These are phyloP conservation scores for Oryzias sinensis DNA, from an alignment of 2,797 vertebrate genomes.

Conservation along the genomic window DNA sequence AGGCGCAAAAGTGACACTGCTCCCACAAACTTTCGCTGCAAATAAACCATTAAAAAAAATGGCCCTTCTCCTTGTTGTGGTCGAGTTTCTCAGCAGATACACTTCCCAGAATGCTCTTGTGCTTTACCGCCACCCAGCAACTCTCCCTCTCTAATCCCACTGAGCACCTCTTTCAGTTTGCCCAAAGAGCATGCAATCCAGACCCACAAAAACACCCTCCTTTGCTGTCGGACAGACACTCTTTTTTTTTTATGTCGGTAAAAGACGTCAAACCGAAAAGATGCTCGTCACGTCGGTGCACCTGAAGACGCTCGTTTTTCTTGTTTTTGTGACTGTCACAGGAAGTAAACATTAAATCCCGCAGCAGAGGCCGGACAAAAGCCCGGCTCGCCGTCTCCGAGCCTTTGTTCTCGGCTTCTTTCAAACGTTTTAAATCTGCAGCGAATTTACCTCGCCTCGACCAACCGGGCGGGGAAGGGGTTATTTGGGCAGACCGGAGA, in stretches of 20 bases:
- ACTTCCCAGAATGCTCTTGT: slow-evolving; percentile 67
- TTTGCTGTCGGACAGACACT: neutral
- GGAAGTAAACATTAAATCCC: slow-evolving; percentile 97
- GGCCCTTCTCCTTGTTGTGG: too few species aligned
- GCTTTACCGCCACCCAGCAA: slow-evolving; percentile 57
- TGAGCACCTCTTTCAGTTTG: slow-evolving; percentile 87
- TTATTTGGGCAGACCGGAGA: slow-evolving; percentile 40
- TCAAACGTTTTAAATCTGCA: too few species aligned
- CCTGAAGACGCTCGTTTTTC: slow-evolving; percentile 32
- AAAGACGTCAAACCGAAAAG: too few species aligned
- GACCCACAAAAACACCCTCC: slow-evolving; percentile 42
- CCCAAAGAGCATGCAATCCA: slow-evolving; percentile 76
- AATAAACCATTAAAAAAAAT: too few species aligned
- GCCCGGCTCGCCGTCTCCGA: slow-evolving; percentile 69
- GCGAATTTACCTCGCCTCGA: too few species aligned
- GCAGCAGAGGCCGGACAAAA: slow-evolving; percentile 91
- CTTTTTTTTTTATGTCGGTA: too few species aligned
- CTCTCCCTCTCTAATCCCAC: slow-evolving; percentile 88
- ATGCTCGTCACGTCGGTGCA: slow-evolving; percentile 17
- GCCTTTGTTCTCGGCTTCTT: slow-evolving; percentile 97
- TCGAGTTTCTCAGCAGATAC: slow-evolving; percentile 19
- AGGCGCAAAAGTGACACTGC: too few species aligned
- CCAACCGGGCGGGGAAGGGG: too few species aligned
- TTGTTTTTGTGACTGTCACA: slow-evolving; percentile 83
- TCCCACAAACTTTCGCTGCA: too few species aligned